Evolutionary conservation across 2,888 invertebrate genomes (phyloP).

Genomic region (Pegoplata infirma): DNA sequence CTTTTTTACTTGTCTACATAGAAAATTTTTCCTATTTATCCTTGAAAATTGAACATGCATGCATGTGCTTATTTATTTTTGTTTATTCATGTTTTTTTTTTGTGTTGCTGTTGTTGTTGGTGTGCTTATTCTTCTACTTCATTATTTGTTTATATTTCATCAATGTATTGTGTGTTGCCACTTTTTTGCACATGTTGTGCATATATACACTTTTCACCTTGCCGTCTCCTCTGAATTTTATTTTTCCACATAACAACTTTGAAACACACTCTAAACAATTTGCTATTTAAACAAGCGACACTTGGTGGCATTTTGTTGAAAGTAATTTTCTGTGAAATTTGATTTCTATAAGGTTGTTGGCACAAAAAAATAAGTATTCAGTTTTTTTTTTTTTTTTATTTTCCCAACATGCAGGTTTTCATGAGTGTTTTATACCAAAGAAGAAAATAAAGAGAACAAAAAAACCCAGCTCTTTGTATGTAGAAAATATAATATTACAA

Average conservation of each 20-base stretch:
- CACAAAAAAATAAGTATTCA: background rate
- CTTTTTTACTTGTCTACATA: background rate
- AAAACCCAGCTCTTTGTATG: no score
- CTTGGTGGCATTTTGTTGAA: slow-evolving; percentile 61
- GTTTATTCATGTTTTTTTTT: background rate
- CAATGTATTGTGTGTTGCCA: slow-evolving; percentile 3
- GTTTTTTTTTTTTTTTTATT: background rate
- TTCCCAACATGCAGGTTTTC: background rate
- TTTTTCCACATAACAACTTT: slow-evolving; percentile 14
- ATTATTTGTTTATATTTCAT: slow-evolving; percentile 51
- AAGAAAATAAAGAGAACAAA: no score
- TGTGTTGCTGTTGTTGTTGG: no score
- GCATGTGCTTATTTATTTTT: background rate
- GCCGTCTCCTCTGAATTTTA: background rate
- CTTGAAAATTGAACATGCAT: background rate
- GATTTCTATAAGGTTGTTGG: slow-evolving; percentile 48
- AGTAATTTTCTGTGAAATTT: slow-evolving; percentile 62
- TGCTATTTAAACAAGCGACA: slow-evolving; percentile 51
- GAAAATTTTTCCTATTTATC: background rate
- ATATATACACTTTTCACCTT: background rate
- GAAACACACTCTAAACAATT: slow-evolving; percentile 41
- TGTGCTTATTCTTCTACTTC: slow-evolving; percentile 20
- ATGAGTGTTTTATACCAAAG: no score
- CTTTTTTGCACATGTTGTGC: background rate
- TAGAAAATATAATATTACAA: no score